Evolutionary conservation across 2,888 invertebrate genomes (phyloP).

Genomic region (Lycophotia porphyrea): DNA sequence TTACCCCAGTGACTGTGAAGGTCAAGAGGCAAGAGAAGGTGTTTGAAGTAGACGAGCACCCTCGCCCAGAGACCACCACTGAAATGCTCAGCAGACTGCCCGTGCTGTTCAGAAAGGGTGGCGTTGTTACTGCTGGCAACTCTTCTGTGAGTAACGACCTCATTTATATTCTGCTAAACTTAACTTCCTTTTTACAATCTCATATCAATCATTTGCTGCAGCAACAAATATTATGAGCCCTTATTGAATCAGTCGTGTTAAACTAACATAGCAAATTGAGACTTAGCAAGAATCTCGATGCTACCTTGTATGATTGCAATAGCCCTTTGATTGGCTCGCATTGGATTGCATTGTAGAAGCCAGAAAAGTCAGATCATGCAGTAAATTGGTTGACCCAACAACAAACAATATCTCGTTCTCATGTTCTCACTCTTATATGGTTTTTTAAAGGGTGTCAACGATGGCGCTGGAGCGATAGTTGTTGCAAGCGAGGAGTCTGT

Average conservation of each 20-base stretch:
- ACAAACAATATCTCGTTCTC: background rate
- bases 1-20: slow-evolving; percentile 95
- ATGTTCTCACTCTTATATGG: background rate
- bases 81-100: slow-evolving; percentile 95
- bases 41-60: slow-evolving; percentile 97
- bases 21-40: slow-evolving; percentile 94
- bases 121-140: slow-evolving; percentile 98
- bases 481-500: slow-evolving; percentile 97
- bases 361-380: background rate
- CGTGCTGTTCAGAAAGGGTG: slow-evolving; percentile 97
- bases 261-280: background rate
- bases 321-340: background rate
- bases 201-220: background rate
- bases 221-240: background rate
- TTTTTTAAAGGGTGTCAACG: slow-evolving; percentile 94
- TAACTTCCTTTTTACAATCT: background rate
- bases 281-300: background rate
- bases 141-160: slow-evolving; percentile 92
- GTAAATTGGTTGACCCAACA: background rate
- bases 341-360: background rate
- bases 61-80: slow-evolving; percentile 95
- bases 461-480: slow-evolving; percentile 97
- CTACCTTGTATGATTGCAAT: background rate
- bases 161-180: background rate
- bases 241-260: too few species aligned